Evolutionary conservation across 2,113 vertebrate genomes (phyloP).

Genomic region (Orientallactaga bullata): DNA sequence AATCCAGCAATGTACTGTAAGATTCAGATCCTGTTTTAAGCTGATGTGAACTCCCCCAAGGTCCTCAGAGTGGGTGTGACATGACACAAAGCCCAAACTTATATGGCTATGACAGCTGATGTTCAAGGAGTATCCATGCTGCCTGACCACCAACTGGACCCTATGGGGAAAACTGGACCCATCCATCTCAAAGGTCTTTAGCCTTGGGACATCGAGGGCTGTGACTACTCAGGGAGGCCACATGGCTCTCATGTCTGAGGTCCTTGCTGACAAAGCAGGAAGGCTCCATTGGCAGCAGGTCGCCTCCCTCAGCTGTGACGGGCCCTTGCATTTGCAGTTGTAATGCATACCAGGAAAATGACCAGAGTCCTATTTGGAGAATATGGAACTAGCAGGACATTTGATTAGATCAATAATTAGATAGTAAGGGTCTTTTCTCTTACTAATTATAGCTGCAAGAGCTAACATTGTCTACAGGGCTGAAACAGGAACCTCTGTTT

Average conservation of each 20-base stretch:
- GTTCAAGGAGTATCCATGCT: not conserved
- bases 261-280: not conserved
- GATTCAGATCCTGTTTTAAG: not conserved
- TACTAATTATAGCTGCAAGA: slow-evolving; percentile 62
- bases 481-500: slow-evolving; percentile 29
- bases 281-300: not conserved
- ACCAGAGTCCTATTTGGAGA: slow-evolving; percentile 57
- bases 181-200: not conserved
- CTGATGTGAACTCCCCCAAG: not conserved
- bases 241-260: not conserved
- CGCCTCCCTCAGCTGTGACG: not conserved
- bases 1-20: not conserved
- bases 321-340: not conserved
- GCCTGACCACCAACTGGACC: accelerated
- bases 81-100: accelerated
- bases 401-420: slow-evolving; percentile 74
- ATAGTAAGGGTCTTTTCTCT: slow-evolving; percentile 16
- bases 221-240: accelerated
- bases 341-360: not conserved
- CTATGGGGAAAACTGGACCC: accelerated
- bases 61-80: not conserved
- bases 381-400: slow-evolving; percentile 46
- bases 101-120: accelerated
- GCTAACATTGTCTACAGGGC: not conserved
- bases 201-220: not conserved